Percentiles rank a stretch among this genome's conserved stretches.
These are phyloP conservation scores for Dicrostonyx torquatus DNA, from an alignment of 2,797 vertebrate genomes.

Conservation along the genomic window DNA sequence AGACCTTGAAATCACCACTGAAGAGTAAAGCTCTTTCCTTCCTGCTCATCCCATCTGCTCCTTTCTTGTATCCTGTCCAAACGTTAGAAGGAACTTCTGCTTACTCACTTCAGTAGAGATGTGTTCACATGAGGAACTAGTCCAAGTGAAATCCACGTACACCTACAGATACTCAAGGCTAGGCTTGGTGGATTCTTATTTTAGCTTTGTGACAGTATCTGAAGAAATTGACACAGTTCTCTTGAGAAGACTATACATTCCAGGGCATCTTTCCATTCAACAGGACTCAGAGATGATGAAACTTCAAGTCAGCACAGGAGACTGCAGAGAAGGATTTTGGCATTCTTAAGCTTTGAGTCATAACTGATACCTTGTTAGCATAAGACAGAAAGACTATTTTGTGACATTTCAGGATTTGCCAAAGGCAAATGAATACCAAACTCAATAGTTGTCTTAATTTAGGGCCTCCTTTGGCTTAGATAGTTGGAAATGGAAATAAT, in stretches of 20 bases:
- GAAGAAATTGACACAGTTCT: background rate
- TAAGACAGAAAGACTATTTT: background rate
- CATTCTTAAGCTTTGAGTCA: conserved; percentile 55
- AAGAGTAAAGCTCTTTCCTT: background rate
- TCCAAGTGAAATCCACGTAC: conserved; percentile 35
- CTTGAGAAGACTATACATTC: conserved; percentile 21
- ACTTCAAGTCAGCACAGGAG: conserved; percentile 54
- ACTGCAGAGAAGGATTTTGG: conserved; percentile 44
- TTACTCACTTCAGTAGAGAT: conserved; percentile 47
- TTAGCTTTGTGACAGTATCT: conserved; percentile 29
- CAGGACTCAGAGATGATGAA: conserved; percentile 2
- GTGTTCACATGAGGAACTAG: conserved; percentile 1
- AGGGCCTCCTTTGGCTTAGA: background rate
- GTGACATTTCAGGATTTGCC: background rate
- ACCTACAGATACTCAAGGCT: background rate
- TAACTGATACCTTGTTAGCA: background rate
- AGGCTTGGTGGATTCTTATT: background rate
- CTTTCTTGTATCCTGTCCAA: conserved; percentile 37
- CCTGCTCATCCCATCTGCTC: background rate
- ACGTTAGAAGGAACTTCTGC: background rate
- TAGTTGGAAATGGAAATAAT: background rate
- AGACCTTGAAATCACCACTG: background rate
- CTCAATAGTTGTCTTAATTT: background rate
- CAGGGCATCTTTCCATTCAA: conserved; percentile 36
- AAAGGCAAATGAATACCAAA: background rate